Percentiles rank a stretch among this genome's conserved stretches.
phyloP scores from a whole-genome alignment of 2,113 vertebrate genomes.

The pig (Sus scrofa) region T2T-Sscrofa CM000820.6:24551001-24551500 shows the following conservation, averaged over 20 bases:
- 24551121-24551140: slow-evolving; percentile 28
- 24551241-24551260: background rate
- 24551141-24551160: slow-evolving; percentile 54
- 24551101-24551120: slow-evolving; percentile 7
- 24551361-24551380: background rate
- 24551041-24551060: slow-evolving; percentile 63
- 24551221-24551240: background rate
- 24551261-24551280: background rate
- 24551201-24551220: background rate
- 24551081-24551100: slow-evolving; percentile 34
- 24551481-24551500: background rate
- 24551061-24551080: slow-evolving; percentile 31
- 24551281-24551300: background rate
- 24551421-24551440: background rate
- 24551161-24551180: background rate
- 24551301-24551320: background rate
- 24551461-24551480: background rate
- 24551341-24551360: background rate
- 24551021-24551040: slow-evolving; percentile 32
- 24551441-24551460: background rate
- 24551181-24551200: background rate
- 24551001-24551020: slow-evolving; percentile 32
- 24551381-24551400: background rate
- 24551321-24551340: background rate
- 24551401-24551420: background rate